Evolutionary conservation across 1,140 invertebrate genomes (phyloP).

Genomic region (Adoxophyes honmai): DNA sequence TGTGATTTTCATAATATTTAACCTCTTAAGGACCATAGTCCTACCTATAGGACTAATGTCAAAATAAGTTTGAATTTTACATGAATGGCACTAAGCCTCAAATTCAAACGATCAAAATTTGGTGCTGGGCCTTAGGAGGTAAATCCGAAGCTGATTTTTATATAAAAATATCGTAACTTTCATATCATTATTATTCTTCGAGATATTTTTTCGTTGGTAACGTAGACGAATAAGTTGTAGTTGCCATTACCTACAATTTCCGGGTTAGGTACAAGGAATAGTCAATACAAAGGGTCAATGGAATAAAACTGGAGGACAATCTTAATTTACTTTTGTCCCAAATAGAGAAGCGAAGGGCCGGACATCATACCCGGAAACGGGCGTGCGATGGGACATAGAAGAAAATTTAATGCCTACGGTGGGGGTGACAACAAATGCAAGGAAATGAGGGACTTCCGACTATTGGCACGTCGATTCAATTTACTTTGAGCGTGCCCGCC

Average conservation of each 20-base stretch:
- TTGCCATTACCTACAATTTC: constrained; percentile 19
- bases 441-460: constrained; percentile 67
- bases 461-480: constrained; percentile 62
- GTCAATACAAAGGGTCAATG: constrained; percentile 29
- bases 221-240: neutral
- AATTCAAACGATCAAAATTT: too few relatives aligned
- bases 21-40: too few relatives aligned
- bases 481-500: constrained; percentile 44
- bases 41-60: too few relatives aligned
- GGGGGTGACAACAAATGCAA: constrained; percentile 51
- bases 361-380: constrained; percentile 46
- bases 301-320: constrained; percentile 33
- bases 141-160: too few relatives aligned
- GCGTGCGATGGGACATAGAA: constrained; percentile 35
- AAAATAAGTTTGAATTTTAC: too few relatives aligned
- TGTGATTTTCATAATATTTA: too few relatives aligned
- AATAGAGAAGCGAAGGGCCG: constrained; percentile 26
- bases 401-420: constrained; percentile 60
- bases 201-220: neutral
- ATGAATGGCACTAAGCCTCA: too few relatives aligned
- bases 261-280: constrained; percentile 26
- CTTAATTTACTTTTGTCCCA: constrained; percentile 43
- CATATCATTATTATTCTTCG: too few relatives aligned
- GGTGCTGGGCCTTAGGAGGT: too few relatives aligned
- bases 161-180: too few relatives aligned